Percentiles rank a stretch among this genome's conserved stretches.
phyloP scores from a whole-genome alignment of 2,888 invertebrate genomes.

The Lasius fuliginosus region DNA sequence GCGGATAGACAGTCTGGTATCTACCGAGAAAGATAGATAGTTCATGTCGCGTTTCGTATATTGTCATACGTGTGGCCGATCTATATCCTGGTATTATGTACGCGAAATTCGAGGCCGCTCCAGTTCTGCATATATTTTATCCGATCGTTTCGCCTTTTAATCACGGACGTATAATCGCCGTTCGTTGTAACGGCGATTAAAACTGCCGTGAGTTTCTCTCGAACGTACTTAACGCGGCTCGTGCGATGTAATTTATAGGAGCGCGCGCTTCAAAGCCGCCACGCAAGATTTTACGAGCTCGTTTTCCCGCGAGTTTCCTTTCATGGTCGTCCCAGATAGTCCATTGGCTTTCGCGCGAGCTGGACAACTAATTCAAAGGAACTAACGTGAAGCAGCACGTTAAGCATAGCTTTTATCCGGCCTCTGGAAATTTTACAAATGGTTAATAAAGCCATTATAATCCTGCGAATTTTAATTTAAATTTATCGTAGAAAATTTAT shows the following conservation, averaged over 20 bases:
- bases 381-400: background rate
- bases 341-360: background rate
- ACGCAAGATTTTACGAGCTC: conserved; percentile 68
- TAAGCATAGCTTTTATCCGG: background rate
- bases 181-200: conserved; percentile 33
- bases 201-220: conserved; percentile 27
- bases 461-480: background rate
- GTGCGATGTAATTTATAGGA: conserved; percentile 60
- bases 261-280: conserved; percentile 44
- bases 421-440: background rate
- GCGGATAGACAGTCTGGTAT: conserved; percentile 41
- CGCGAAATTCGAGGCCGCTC: conserved; percentile 27
- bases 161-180: conserved; percentile 12
- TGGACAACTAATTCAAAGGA: background rate
- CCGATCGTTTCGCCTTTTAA: conserved; percentile 26
- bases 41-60: conserved; percentile 22
- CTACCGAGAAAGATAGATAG: conserved; percentile 35
- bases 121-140: conserved; percentile 33
- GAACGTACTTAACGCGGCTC: conserved; percentile 37
- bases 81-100: background rate
- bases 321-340: conserved; percentile 42
- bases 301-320: conserved; percentile 69
- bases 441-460: background rate
- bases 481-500: background rate
- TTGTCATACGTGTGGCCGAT: conserved; percentile 26